phyloP scores from a whole-genome alignment of 2,113 vertebrate species.

The Phoxinus phoxinus region DNA sequence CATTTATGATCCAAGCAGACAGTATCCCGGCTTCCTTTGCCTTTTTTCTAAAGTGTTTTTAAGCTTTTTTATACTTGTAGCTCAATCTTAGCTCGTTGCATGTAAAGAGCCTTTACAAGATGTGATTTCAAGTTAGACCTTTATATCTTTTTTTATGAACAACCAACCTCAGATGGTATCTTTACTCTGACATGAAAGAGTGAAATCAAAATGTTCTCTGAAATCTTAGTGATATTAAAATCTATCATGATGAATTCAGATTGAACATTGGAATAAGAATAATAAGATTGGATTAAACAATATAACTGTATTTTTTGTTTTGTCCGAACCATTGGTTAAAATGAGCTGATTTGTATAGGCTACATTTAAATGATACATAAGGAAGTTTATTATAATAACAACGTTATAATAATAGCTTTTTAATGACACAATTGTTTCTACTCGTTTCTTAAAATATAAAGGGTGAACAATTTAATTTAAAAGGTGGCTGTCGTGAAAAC shows the following conservation, averaged over 20 bases:
- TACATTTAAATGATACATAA: too few species aligned
- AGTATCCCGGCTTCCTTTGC: not conserved
- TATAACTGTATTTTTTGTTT: not conserved
- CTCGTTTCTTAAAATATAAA: too few species aligned
- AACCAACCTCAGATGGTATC: not conserved
- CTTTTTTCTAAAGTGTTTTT: not conserved
- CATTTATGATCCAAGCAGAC: constrained; percentile 14
- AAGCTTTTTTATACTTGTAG: not conserved
- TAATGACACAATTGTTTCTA: too few species aligned
- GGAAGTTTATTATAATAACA: too few species aligned
- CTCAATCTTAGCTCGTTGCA: not conserved
- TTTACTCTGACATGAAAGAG: not conserved
- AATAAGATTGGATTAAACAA: not conserved
- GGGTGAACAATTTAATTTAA: too few species aligned
- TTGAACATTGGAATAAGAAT: not conserved
- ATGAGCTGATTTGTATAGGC: too few species aligned
- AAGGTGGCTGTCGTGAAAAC: too few species aligned
- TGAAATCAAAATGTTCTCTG: not conserved
- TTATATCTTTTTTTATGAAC: not conserved
- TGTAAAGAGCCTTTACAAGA: not conserved
- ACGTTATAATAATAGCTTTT: too few species aligned
- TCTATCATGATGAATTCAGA: not conserved
- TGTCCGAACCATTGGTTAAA: not conserved
- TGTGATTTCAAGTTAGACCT: not conserved
- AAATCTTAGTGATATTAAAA: not conserved